Evolutionary conservation across 2,888 invertebrate genomes (phyloP).

Genomic region (Frankliniella intonsa): DNA sequence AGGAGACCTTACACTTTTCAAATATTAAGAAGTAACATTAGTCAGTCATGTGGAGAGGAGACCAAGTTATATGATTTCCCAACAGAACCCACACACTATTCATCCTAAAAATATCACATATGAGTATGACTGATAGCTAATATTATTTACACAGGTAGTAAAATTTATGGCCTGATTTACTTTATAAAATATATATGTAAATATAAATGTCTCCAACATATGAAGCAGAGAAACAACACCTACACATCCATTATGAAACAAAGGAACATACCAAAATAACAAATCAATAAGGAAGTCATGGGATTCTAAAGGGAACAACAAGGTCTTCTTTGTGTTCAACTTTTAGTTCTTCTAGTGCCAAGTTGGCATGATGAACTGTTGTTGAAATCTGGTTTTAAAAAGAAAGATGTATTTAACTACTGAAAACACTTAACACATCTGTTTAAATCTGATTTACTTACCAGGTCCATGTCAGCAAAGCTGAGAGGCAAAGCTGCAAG

Average conservation of each 20-base stretch:
- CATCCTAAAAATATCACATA: conserved; percentile 1
- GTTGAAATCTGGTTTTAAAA: conserved; percentile 59
- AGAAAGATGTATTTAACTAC: not conserved
- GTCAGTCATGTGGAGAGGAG: not conserved
- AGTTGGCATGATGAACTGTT: conserved; percentile 63
- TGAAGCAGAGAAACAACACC: not conserved
- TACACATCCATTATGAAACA: not conserved
- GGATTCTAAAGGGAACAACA: conserved; percentile 81
- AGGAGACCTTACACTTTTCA: not conserved
- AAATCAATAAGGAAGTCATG: conserved; percentile 47
- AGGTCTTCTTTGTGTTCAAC: conserved; percentile 85
- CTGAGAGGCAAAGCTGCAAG: conserved; percentile 60
- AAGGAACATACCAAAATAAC: not conserved
- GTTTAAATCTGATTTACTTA: conserved; percentile 47
- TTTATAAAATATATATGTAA: conserved; percentile 12
- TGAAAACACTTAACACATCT: not conserved
- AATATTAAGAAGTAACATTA: not conserved
- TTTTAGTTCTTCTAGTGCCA: conserved; percentile 71
- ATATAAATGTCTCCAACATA: not conserved
- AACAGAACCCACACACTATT: not conserved
- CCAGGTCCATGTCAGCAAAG: conserved; percentile 63
- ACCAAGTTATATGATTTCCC: not conserved
- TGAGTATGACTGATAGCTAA: conserved; percentile 6
- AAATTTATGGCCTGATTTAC: conserved; percentile 12
- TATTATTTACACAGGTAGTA: not conserved